Percentiles rank a stretch among this genome's conserved stretches.
These are phyloP conservation scores for Sarcophaga bullata DNA, from an alignment of 1,140 invertebrate species.

Conservation along the genomic window DNA sequence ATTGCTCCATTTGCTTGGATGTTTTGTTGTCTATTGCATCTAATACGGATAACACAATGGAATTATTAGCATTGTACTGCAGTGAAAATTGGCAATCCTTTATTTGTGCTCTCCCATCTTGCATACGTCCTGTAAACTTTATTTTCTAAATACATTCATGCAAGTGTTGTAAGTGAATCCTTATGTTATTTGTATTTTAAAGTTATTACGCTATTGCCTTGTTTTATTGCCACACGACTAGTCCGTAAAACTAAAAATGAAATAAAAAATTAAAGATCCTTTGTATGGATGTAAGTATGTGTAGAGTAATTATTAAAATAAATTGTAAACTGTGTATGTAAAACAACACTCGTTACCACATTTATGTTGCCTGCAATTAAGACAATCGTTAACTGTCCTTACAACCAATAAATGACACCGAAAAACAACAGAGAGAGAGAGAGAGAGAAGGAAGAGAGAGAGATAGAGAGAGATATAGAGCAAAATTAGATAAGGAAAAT, in stretches of 20 bases:
- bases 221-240: not conserved
- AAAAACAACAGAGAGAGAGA: not conserved
- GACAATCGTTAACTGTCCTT: constrained; percentile 32
- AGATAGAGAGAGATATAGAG: too few relatives aligned
- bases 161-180: too few relatives aligned
- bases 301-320: not conserved
- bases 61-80: too few relatives aligned
- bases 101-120: too few relatives aligned
- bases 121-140: too few relatives aligned
- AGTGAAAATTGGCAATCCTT: too few relatives aligned
- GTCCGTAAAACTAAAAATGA: not conserved
- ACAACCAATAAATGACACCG: not conserved
- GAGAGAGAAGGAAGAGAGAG: too few relatives aligned
- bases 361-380: constrained; percentile 33
- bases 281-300: not conserved
- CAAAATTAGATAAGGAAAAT: too few relatives aligned
- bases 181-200: not conserved
- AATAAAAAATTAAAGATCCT: not conserved
- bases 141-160: too few relatives aligned
- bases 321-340: not conserved
- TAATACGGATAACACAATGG: too few relatives aligned
- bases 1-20: too few relatives aligned
- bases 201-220: not conserved
- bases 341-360: not conserved
- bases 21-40: too few relatives aligned